Conservation (phyloP, 2,113 vertebrate genomes). For the Stigmatopora argus region DNA sequence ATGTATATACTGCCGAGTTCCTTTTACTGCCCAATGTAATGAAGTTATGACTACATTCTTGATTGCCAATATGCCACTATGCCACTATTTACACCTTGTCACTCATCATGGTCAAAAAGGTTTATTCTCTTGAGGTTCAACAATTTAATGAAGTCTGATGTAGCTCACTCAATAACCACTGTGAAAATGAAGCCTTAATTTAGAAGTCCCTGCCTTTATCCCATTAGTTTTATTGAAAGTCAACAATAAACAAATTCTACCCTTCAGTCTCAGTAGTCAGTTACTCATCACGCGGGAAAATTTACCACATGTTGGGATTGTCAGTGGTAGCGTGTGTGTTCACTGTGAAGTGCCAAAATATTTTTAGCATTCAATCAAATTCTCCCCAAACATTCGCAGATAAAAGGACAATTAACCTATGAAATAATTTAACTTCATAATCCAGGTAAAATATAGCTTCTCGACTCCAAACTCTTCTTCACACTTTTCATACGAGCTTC, state of each 20-base stretch:
- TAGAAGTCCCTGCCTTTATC: neutral
- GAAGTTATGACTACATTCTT: conserved; percentile 1
- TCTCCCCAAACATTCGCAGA: no score
- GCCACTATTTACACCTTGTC: conserved; percentile 3
- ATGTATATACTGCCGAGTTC: neutral
- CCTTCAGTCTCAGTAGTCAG: neutral
- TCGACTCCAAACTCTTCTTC: no score
- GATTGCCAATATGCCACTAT: conserved; percentile 9
- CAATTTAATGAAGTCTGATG: neutral
- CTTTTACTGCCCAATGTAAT: neutral
- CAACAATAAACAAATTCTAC: neutral
- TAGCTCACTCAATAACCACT: neutral
- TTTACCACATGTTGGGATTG: no score
- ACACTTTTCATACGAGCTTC: neutral
- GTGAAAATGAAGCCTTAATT: neutral
- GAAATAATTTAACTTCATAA: no score
- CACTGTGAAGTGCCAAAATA: no score
- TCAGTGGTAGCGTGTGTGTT: no score
- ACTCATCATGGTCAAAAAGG: conserved; percentile 2
- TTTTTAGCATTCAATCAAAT: no score
- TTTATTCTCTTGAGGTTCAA: neutral
- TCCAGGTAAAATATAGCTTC: no score
- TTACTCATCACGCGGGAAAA: neutral
- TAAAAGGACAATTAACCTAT: no score
- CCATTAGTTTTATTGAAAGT: neutral